Evolutionary conservation across 2,797 vertebrate genomes (phyloP).

Genomic region (Coregonus sp.): DNA sequence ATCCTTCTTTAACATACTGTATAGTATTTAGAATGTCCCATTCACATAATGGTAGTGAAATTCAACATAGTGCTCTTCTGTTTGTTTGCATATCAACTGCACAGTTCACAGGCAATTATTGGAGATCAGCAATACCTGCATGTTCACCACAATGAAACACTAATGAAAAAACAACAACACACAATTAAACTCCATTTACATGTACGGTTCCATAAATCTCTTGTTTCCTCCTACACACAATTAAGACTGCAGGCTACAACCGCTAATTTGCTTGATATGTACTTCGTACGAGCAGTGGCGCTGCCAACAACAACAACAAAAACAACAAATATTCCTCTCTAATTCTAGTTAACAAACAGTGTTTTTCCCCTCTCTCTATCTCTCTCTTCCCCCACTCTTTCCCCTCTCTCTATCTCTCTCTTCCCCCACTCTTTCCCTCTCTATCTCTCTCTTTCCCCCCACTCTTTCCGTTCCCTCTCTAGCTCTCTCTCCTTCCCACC

Average conservation of each 20-base stretch:
- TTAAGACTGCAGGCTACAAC: constrained; percentile 72
- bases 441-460: no score
- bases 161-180: constrained; percentile 51
- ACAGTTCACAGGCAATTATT: not conserved
- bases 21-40: not conserved
- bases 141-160: constrained; percentile 50
- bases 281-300: constrained; percentile 62
- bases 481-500: no score
- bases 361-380: constrained; percentile 44
- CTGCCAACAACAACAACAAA: constrained; percentile 66
- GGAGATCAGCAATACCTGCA: constrained; percentile 30
- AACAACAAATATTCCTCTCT: constrained; percentile 54
- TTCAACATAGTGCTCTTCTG: not conserved
- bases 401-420: constrained; percentile 8
- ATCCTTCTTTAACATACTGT: not conserved
- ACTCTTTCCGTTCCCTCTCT: no score
- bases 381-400: constrained; percentile 2
- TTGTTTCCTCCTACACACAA: constrained; percentile 71
- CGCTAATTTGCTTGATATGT: constrained; percentile 77
- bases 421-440: not conserved
- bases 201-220: constrained; percentile 62
- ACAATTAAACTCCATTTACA: constrained; percentile 68
- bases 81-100: not conserved
- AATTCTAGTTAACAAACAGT: constrained; percentile 62
- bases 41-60: not conserved